Base-by-base conservation (phyloP, 2,888 invertebrate genomes). In the Dryobota labecula region DNA sequence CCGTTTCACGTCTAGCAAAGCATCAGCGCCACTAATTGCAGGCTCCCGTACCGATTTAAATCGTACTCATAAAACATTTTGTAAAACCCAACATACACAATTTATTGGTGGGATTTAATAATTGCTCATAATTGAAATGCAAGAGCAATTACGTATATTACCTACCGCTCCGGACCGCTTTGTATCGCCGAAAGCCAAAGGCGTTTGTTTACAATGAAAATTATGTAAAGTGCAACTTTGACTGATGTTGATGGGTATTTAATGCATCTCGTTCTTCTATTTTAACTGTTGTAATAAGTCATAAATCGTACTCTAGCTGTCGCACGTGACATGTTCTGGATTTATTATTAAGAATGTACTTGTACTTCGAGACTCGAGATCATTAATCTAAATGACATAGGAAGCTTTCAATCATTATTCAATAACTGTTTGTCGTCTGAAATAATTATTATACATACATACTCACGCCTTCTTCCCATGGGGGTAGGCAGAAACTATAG, bases 51-150 rank as follows among this genome's bases (percentile, higher is more conserved):
- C 84, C 85, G 88, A 88, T 89, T 88, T 88, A 86, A 90, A 91
- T 91, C 85, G 83, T 85, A 67, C 76, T 76, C 78, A 85, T 88
- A 90, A 89, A 89, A 84, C 80, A 89, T 86, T 79, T 82, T 83
- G 76, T 79, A 80, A 86, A 86, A 87, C 73, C 85, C 83, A 83
- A 77, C 83, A 74, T 72, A 68, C 74, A 86, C 80, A 87, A 92
- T 92, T 92, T 92, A 92, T 91, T 84, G 85, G 83, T 84, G 83
- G 87, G 85, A 89, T 89, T 89, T 87, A 88, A 90, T 92, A 90
- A 92, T 92, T 91, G 90, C 89, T 88, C 87, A 83, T 90, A 92
- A 92, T 93, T 92, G 91, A 92, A 92, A 90, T 86, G 86, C 88
- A 86, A 87, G 79, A 61, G 64, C 82, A 82, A 82, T 83, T 82